Evolutionary conservation across 2,797 vertebrate species (phyloP).

Genomic region (Myiothlypis coronata): DNA sequence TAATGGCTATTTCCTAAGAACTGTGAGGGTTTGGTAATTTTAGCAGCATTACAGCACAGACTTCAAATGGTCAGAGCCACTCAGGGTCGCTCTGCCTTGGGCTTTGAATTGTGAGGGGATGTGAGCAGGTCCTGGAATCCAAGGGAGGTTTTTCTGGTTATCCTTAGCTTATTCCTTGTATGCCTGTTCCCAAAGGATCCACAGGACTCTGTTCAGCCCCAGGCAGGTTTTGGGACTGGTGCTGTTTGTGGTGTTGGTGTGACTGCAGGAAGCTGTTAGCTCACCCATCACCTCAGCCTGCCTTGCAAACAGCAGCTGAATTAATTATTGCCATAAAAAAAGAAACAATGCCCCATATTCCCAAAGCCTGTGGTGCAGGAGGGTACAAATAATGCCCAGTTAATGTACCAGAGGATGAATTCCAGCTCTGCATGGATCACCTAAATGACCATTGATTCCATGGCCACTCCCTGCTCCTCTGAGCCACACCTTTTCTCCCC

Average conservation of each 20-base stretch:
- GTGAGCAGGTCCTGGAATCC: background rate
- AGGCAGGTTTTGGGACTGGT: rapidly evolving
- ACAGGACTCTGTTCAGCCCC: background rate
- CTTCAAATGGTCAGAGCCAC: background rate
- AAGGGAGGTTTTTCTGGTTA: background rate
- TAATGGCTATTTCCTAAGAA: conserved; percentile 66
- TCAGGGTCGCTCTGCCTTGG: background rate
- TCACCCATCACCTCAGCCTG: background rate
- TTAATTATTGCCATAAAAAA: background rate
- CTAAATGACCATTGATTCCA: rapidly evolving
- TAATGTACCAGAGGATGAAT: background rate
- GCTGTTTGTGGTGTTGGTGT: rapidly evolving
- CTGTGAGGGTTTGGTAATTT: conserved; percentile 70
- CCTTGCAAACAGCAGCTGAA: background rate
- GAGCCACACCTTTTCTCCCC: rapidly evolving
- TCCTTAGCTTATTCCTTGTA: background rate
- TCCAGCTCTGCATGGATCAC: background rate
- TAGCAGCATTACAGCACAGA: conserved; percentile 60
- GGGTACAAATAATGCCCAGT: background rate
- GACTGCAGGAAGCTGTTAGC: background rate
- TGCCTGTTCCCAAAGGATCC: background rate
- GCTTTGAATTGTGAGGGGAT: conserved; percentile 30
- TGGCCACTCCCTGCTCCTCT: rapidly evolving
- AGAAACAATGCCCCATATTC: background rate
- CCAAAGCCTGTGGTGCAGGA: background rate